phyloP scores from a whole-genome alignment of 2,797 vertebrate genomes.

The Paguma larvata region DNA sequence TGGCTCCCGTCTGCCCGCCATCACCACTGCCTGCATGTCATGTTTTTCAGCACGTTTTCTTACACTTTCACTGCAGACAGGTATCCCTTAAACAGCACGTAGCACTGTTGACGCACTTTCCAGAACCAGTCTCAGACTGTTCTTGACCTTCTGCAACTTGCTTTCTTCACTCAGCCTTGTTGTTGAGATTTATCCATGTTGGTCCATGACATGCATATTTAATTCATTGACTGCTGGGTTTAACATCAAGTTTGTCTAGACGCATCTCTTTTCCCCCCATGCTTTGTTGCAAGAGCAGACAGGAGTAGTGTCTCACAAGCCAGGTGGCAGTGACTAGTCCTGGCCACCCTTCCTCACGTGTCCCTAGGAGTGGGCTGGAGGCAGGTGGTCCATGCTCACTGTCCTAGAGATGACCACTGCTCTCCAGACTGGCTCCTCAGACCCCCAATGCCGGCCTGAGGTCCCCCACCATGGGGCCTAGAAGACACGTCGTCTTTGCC shows the following conservation, averaged over 20 bases:
- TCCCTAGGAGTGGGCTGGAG: not conserved
- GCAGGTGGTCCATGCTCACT: not conserved
- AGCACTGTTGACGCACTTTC: not conserved
- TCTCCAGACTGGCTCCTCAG: not conserved
- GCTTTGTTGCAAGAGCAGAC: not conserved
- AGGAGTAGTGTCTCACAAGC: not conserved
- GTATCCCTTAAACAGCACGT: not conserved
- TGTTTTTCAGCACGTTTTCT: no score
- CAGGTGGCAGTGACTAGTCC: not conserved
- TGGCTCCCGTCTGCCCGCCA: fast-evolving
- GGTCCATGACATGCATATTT: not conserved
- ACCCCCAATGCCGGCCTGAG: fast-evolving
- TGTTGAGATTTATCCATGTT: not conserved
- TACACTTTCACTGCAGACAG: fast-evolving
- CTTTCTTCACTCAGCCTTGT: not conserved
- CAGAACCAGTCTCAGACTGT: not conserved
- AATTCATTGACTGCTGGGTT: not conserved
- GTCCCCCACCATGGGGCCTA: not conserved
- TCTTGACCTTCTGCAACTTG: not conserved
- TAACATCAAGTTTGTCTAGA: not conserved
- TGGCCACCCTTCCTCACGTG: not conserved
- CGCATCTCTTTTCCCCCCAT: not conserved
- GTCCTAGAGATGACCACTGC: not conserved
- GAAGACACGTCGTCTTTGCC: not conserved
- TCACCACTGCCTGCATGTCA: fast-evolving